Conservation (phyloP, 2,797 vertebrate genomes). For the Poeciliopsis presidionis region DNA sequence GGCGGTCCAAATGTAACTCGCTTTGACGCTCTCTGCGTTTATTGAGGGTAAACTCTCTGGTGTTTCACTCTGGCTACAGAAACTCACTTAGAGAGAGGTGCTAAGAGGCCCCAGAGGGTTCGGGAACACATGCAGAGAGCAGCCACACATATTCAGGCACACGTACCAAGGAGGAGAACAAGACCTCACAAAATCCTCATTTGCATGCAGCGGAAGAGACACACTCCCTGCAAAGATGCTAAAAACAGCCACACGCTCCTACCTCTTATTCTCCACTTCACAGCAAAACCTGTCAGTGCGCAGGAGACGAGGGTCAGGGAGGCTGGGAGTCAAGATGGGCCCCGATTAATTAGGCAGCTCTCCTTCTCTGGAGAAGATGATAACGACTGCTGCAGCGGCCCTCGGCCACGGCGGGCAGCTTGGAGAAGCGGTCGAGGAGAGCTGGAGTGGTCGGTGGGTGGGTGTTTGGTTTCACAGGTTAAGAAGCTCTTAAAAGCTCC, state of each 20-base stretch:
- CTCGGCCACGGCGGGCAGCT: constrained; percentile 46
- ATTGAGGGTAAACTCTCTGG: constrained; percentile 23
- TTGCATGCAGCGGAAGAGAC: neutral
- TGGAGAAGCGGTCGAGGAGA: constrained; percentile 55
- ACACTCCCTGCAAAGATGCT: neutral
- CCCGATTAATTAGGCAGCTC: constrained; percentile 72
- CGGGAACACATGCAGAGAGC: constrained; percentile 6
- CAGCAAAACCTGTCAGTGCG: constrained; percentile 47
- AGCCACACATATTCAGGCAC: neutral
- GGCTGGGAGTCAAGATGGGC: constrained; percentile 68
- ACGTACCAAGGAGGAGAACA: neutral
- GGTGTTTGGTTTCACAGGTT: constrained; percentile 56
- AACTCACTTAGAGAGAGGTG: constrained; percentile 19
- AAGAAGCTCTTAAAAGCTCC: constrained; percentile 44
- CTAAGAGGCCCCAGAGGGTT: constrained; percentile 19
- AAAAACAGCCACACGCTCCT: constrained; percentile 22
- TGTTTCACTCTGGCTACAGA: constrained; percentile 35
- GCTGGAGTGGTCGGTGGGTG: constrained; percentile 56
- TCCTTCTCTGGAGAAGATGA: constrained; percentile 75
- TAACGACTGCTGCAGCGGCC: constrained; percentile 68
- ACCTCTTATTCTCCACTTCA: constrained; percentile 48
- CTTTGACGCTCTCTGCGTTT: constrained; percentile 47
- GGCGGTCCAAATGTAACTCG: constrained; percentile 24
- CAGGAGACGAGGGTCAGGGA: constrained; percentile 44
- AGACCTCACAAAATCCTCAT: neutral